Evolutionary conservation across 2,888 invertebrate species (phyloP), one percentile per base, ranked within the genome.

Genomic region (Agapostemon virescens): DNA sequence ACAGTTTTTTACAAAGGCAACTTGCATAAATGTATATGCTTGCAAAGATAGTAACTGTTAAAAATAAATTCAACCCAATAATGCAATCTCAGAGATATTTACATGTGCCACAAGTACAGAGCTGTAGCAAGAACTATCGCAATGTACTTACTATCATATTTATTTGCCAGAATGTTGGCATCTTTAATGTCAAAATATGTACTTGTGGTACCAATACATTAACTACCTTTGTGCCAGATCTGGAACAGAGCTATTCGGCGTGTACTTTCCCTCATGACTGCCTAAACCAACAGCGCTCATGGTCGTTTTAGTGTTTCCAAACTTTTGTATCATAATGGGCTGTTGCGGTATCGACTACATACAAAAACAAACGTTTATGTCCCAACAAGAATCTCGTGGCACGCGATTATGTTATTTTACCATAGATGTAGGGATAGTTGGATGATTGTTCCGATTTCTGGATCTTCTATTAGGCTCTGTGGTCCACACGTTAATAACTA

Each of bases 401-500:
- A 3, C 11, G 15, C 15, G 20, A 61, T 58, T 76, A 49, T 49
- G 26, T 6, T 79, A 79, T 77, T n/a, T 89, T 88, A 92, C 92
- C 89, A 91, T 88, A 33, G 91, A 87, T 1, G 90, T 90, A 26
- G 93, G 93, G 79, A 94, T 89, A 7, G 93, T 91, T 52, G 93
- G 91, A 82, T 94, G 93, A 86, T 93, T 93, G 81, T 92, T 93
- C 74, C 93, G 93, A 84, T 92, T 92, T 75, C 94, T 94, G 66
- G 92, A 89, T 87, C 94, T 94, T 90, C 95, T 94, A 86, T 95
- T 95, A 61, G 95, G 95, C 88, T 96, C 96, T 79, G 96, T 96
- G 1, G 97, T 96, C 98, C 98, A 98, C 38, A 97, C 97, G 93
- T 97, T 97, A 85, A 97, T 97, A 90, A 97, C 97, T 97, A 88